Conservation (phyloP, 2,113 vertebrate genomes). For the Laterallus jamaicensis region DNA sequence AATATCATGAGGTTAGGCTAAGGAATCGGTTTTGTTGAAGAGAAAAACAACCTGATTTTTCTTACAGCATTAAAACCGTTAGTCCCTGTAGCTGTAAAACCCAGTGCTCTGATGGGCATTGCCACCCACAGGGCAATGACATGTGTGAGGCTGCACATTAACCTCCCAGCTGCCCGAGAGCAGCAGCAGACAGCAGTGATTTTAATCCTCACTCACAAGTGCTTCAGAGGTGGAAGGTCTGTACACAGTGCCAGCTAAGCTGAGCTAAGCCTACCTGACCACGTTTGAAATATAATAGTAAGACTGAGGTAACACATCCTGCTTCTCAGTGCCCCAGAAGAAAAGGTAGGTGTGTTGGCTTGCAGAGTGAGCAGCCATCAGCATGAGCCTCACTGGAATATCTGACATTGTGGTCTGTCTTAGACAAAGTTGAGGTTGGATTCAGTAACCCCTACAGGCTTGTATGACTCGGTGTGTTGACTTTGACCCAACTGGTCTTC, state of each 20-base stretch:
- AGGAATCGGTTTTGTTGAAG: neutral
- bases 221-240: neutral
- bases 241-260: neutral
- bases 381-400: neutral
- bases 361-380: neutral
- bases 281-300: accelerated
- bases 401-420: accelerated
- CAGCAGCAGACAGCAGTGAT: neutral
- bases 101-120: neutral
- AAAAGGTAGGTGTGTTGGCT: neutral
- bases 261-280: neutral
- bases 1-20: neutral
- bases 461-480: neutral
- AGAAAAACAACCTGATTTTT: neutral
- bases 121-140: neutral
- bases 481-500: neutral
- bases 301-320: neutral
- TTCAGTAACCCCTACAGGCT: accelerated
- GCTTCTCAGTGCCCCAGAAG: neutral
- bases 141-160: neutral
- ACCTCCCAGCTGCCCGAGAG: neutral
- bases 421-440: neutral
- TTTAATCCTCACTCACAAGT: neutral
- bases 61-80: neutral
- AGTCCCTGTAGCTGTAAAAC: neutral